Evolutionary conservation across 1,140 invertebrate species (phyloP).

Genomic region (Ceratoteleas bidentatus): DNA sequence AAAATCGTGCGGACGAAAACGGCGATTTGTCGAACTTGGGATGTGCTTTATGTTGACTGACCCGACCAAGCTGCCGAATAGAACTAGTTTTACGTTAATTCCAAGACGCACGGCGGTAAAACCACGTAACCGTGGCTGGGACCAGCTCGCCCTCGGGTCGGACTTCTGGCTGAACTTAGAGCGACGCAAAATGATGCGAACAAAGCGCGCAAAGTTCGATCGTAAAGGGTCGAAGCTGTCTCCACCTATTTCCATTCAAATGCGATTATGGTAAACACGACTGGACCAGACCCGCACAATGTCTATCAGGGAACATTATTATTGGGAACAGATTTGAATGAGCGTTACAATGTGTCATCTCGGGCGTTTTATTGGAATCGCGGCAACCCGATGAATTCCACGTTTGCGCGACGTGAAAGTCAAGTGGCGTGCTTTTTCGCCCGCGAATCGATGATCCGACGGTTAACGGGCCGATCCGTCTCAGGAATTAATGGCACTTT

Average conservation of each 20-base stretch:
- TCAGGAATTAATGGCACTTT: constrained; percentile 46
- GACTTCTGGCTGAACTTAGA: constrained; percentile 35
- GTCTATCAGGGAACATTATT: constrained; percentile 50
- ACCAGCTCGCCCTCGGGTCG: constrained; percentile 9
- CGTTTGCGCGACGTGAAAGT: constrained; percentile 11
- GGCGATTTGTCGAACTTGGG: constrained; percentile 22
- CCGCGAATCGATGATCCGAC: constrained; percentile 39
- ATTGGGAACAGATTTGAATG: constrained; percentile 53
- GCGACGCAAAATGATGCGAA: constrained; percentile 45
- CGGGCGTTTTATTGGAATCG: constrained; percentile 27
- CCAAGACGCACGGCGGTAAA: constrained; percentile 31
- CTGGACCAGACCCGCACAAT: constrained; percentile 27
- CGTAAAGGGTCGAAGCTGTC: constrained; percentile 45
- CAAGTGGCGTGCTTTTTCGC: neutral
- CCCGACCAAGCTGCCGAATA: constrained; percentile 11
- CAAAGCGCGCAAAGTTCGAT: constrained; percentile 53
- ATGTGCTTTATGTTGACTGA: constrained; percentile 26
- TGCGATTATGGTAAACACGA: constrained; percentile 56
- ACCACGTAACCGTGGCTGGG: constrained; percentile 22
- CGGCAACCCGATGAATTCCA: constrained; percentile 17
- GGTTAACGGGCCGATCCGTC: constrained; percentile 40
- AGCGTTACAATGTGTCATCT: constrained; percentile 19
- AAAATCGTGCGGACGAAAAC: constrained; percentile 11
- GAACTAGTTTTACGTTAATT: constrained; percentile 36
- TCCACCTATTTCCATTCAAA: constrained; percentile 54